Evolutionary conservation across 2,888 invertebrate species (phyloP), one percentile per base, ranked within the genome.

Genomic region (Agrochola circellaris): DNA sequence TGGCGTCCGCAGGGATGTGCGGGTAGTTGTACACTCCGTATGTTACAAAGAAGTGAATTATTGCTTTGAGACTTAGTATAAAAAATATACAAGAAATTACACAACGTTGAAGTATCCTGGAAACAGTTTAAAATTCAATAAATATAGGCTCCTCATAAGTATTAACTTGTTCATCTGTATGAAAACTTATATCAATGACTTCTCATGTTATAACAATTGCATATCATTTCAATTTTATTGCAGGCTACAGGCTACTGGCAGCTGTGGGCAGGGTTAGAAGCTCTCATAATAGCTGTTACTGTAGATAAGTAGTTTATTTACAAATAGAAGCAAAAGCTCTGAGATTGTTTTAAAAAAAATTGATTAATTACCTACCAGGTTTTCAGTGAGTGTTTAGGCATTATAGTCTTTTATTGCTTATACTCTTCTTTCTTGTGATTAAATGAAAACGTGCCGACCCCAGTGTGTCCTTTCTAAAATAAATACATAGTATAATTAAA

Each of bases 331-430:
- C 13, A 56, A 66, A 45, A 67, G 42, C 20, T 11, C 17, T 9
- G 38, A 72, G 9, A n/a, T 15, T 20, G 13, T 64, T 20, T 26
- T 56, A 26, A 45, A 15, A 42, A 4, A 51, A 42, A 4, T 26
- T 45, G 17, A 71, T 23, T 61, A 84, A 80, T 75, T 48, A 91
- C 89, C 88, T 92, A 91, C 89, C 89, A 92, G 84, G 75, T 90
- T 82, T 89, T 91, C 9, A 91, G 62, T 30, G 90, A 87, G 81
- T 91, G 92, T 92, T 93, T 95, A 84, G 92, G 88, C 95, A 95
- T 95, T 92, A 79, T 89, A 56, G 15, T 38, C 11, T 38, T 48
- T 8, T 26, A 73, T 34, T 23, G 73, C 17, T 23, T 51, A 61
- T 30, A 30, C 9, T 26, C 48, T 64, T 51, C 20, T 51, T 51